Evolutionary conservation across 2,888 invertebrate species (phyloP).

Genomic region (Gasteruption jaculator): DNA sequence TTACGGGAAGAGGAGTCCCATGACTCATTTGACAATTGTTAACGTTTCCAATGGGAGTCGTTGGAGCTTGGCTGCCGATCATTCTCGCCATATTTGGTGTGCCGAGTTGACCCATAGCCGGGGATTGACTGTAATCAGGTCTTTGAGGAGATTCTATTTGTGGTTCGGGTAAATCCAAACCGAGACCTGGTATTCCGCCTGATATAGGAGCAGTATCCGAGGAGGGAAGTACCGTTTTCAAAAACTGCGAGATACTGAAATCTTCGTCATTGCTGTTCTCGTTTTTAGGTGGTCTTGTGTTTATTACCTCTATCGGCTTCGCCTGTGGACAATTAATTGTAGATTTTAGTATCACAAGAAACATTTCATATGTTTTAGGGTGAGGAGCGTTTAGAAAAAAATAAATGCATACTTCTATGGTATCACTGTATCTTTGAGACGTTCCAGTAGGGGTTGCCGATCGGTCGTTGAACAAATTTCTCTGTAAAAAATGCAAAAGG

Average conservation of each 20-base stretch:
- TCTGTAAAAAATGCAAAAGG: too few relatives aligned
- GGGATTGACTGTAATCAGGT: conserved; percentile 51
- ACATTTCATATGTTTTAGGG: neutral
- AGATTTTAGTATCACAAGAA: neutral
- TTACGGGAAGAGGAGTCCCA: conserved; percentile 40
- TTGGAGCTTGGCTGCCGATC: conserved; percentile 27
- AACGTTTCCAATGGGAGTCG: conserved; percentile 25
- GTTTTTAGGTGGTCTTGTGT: conserved; percentile 51
- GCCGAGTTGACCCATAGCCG: conserved; percentile 47
- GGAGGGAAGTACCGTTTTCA: conserved; percentile 56
- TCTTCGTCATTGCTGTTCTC: conserved; percentile 50
- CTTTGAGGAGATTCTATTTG: conserved; percentile 33
- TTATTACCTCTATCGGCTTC: conserved; percentile 59
- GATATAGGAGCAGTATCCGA: conserved; percentile 42
- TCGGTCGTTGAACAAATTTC: conserved; percentile 46
- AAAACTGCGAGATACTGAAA: conserved; percentile 57
- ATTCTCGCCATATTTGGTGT: conserved; percentile 37
- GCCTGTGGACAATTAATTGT: conserved; percentile 37
- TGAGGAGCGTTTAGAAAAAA: conserved; percentile 4
- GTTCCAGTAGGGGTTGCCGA: conserved; percentile 37
- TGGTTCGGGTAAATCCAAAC: conserved; percentile 38
- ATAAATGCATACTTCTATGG: conserved; percentile 38
- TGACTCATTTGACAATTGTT: conserved; percentile 41
- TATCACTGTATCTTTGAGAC: conserved; percentile 41
- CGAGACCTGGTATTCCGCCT: conserved; percentile 44